Evolutionary conservation across 1,140 invertebrate species (phyloP), one percentile per base, ranked within the genome.

Genomic region (Neodiprion lecontei): DNA sequence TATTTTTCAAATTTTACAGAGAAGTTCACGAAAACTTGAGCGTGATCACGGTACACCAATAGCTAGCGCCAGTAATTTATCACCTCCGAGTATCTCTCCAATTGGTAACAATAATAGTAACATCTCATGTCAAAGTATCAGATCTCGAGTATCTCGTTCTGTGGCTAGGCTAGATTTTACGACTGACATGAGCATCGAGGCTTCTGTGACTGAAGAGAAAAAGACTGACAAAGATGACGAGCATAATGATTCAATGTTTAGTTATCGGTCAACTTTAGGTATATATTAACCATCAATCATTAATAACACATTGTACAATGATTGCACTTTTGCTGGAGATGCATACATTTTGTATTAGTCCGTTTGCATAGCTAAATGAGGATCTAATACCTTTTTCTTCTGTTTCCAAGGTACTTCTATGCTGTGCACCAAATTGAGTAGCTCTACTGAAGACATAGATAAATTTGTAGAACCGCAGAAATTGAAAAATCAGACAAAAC

Each of bases 1-100:
- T 40, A 40, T 40, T 40, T 70, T 14, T 70, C 50, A 69, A 78
- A 53, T 74, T 74, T 49, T 69, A 73, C 73, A 7, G 74, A 77
- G 78, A 70, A 67, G 17, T 75, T 12, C 75, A 74, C 14, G 49
- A 72, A 74, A 65, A 79, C 74, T 70, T 49, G 75, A 77, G 69
- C 77, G 76, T 71, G 79, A 76, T 53, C 72, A 76, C 70, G 78
- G 79, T 28, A 82, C 81, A 7, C 85, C 86, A n/a, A 40, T 79
- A 48, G 69, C 75, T 69, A 74, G 40, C 47, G 73, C 72, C 53
- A 73, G 48, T 47, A 78, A 79, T 69, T 72, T 84, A 70, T 86
- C 86, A 7, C 79, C 84, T 10, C 80, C 82, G 9, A 80, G 82
- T 68, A 78, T 88, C 66, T 88, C 87, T 9, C 86, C 87, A 1